Percentiles rank a stretch among this genome's conserved stretches.
phyloP scores from a whole-genome alignment of 2,888 invertebrate genomes.

The Helicoverpa assulta region DNA sequence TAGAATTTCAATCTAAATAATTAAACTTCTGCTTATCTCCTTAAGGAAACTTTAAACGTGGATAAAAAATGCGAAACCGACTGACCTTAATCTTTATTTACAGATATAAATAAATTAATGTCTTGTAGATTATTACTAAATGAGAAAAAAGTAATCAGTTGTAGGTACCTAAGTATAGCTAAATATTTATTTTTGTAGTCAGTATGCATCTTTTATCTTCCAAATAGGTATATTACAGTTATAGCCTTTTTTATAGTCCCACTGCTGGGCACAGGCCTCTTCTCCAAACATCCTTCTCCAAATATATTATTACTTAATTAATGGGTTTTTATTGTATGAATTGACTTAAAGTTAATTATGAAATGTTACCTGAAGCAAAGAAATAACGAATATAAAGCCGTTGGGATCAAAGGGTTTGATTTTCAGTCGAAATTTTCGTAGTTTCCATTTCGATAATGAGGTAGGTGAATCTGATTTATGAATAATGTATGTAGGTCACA shows the following conservation, averaged over 20 bases:
- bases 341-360: not conserved
- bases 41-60: not conserved
- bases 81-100: slow-evolving; percentile 1
- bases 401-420: not conserved
- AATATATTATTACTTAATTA: too few relatives aligned
- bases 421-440: slow-evolving; percentile 16
- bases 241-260: too few relatives aligned
- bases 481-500: slow-evolving; percentile 1
- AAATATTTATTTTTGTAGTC: too few relatives aligned
- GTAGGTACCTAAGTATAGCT: too few relatives aligned
- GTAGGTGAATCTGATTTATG: slow-evolving; percentile 1
- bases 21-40: slow-evolving; percentile 1
- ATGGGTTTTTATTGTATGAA: too few relatives aligned
- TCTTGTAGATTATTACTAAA: not conserved
- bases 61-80: not conserved
- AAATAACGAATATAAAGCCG: not conserved
- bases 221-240: too few relatives aligned
- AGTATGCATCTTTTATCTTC: too few relatives aligned
- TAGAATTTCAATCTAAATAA: too few relatives aligned
- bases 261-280: too few relatives aligned
- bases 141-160: too few relatives aligned
- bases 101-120: not conserved
- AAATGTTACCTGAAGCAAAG: not conserved
- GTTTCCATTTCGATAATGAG: slow-evolving; percentile 28
- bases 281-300: too few relatives aligned